Evolutionary conservation across 2,113 vertebrate species (phyloP), one percentile per base, ranked within the genome.

Genomic region (Elgaria multicarinata): DNA sequence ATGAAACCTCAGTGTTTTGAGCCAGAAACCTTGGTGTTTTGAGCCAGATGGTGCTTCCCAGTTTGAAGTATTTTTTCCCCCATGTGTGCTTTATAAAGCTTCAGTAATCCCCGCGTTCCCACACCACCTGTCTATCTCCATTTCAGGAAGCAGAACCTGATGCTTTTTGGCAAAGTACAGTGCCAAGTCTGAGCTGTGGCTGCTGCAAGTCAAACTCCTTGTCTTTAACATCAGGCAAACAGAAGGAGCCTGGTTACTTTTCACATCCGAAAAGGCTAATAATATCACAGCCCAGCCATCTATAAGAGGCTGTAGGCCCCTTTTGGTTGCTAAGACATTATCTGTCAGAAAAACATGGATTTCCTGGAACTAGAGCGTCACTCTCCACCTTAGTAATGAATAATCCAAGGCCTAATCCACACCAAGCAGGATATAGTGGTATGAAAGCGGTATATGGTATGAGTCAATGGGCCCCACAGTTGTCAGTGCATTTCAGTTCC

Each of bases 151-250:
- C 0, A 88, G 81, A 67, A 87, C 78, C 64, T 91, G 86, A 0
- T 77, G 71, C 12, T 77, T 93, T 85, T 89, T 90, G 85, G 81
- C 87, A 83, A 18, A 89, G 33, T 22, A 46, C n/a, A 72, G 31
- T n/a, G 64, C 79, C 67, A 86, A 2, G 5, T 55, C 71, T 81
- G 64, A 87, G 81, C 46, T 76, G 36, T 36, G 33, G 36, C 71
- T 87, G n/a, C 67, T 89, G 72, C 75, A 86, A n/a, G 88, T 46
- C 39, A 91, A 82, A 90, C 72, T 69, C n/a, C 24, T 91, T 13
- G 81, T 77, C 46, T 88, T 90, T 85, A 83, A 66, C 66, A 78
- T 39, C 90, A 85, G 86, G 62, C 39, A 86, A 82, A 46, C 0
- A 0, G 44, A 84, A 92, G 64, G 33, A 0, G 5, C 62, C 84